These are phyloP conservation scores for Solenopsis fugax DNA, from an alignment of 1,140 invertebrate species.

Conservation along the genomic window DNA sequence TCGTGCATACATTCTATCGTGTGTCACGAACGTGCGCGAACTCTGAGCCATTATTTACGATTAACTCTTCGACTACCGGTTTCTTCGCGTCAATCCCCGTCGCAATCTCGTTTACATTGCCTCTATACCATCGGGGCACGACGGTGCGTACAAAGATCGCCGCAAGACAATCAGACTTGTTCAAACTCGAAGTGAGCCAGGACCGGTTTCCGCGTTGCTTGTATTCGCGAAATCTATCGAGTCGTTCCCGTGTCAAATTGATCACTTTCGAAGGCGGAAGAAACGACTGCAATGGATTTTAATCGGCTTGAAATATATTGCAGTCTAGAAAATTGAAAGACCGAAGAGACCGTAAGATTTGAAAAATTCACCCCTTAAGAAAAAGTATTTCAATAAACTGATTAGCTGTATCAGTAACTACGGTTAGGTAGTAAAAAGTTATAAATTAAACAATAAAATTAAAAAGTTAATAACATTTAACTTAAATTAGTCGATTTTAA, in stretches of 20 bases:
- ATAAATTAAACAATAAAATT: too few species aligned
- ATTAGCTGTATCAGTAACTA: too few species aligned
- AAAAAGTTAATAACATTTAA: too few species aligned
- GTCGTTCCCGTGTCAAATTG: not conserved
- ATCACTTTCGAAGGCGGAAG: not conserved
- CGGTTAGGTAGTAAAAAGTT: too few species aligned
- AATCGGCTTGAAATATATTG: not conserved
- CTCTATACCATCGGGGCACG: not conserved
- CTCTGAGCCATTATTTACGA: constrained; percentile 53
- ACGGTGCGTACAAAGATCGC: constrained; percentile 30
- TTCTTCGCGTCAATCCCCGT: constrained; percentile 33
- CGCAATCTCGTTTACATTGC: constrained; percentile 23
- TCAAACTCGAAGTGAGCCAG: not conserved
- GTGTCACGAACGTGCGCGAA: constrained; percentile 62
- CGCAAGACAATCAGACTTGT: constrained; percentile 2
- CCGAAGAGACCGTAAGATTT: not conserved
- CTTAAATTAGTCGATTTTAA: too few species aligned
- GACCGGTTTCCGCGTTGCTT: not conserved
- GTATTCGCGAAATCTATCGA: not conserved
- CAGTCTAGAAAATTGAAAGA: not conserved
- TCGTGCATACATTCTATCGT: constrained; percentile 63
- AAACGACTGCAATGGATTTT: not conserved
- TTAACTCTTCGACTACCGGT: constrained; percentile 62
- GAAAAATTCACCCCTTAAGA: too few species aligned
- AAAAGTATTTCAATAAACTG: too few species aligned